Evolutionary conservation across 2,888 invertebrate genomes (phyloP).

Genomic region (Macropis europaea): DNA sequence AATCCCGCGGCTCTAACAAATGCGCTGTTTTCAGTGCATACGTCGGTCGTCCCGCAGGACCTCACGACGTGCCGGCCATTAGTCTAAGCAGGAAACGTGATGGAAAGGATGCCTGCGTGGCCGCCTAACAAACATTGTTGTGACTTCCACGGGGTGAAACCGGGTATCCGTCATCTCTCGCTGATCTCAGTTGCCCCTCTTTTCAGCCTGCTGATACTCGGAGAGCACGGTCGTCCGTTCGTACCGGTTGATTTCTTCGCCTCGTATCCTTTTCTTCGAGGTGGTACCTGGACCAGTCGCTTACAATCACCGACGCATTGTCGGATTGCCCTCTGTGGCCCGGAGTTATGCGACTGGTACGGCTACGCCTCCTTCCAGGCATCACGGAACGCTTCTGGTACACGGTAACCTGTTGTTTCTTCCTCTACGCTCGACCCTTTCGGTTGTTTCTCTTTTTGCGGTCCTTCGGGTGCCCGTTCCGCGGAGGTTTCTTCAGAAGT

Average conservation of each 20-base stretch:
- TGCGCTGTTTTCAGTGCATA: conserved; percentile 75
- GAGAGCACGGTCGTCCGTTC: background rate
- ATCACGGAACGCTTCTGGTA: conserved; percentile 55
- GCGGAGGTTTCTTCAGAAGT: no score
- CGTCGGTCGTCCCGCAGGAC: conserved; percentile 61
- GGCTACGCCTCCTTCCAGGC: conserved; percentile 55
- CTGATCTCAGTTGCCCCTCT: conserved; percentile 38
- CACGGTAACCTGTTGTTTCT: conserved; percentile 55
- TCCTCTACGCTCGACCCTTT: background rate
- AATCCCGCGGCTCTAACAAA: conserved; percentile 74
- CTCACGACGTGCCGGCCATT: conserved; percentile 63
- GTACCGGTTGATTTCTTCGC: background rate
- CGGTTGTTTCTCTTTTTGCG: conserved; percentile 30
- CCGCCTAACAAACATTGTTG: conserved; percentile 75
- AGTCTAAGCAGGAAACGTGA: conserved; percentile 65
- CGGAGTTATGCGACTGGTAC: conserved; percentile 58
- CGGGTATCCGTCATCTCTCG: conserved; percentile 74
- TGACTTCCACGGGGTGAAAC: conserved; percentile 76
- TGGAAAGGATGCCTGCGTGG: conserved; percentile 68
- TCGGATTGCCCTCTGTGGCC: conserved; percentile 67
- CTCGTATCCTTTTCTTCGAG: background rate
- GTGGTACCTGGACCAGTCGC: conserved; percentile 23
- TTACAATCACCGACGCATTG: conserved; percentile 73
- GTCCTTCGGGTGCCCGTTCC: no score
- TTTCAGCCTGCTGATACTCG: background rate